These are phyloP conservation scores for Perizoma flavofasciatum DNA, from an alignment of 2,888 invertebrate species.

Conservation along the genomic window DNA sequence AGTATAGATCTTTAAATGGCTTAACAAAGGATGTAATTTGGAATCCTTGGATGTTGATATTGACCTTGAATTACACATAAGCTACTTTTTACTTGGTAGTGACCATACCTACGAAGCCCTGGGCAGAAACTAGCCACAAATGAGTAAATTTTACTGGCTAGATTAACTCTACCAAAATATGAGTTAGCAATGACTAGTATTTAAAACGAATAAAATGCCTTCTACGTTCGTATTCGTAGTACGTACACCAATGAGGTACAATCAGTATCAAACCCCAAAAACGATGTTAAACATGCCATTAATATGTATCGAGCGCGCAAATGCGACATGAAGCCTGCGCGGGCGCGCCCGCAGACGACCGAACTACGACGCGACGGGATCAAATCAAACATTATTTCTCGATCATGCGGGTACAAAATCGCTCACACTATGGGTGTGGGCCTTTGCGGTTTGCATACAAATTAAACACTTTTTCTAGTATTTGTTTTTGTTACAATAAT, in stretches of 20 bases:
- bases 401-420: slow-evolving; percentile 68
- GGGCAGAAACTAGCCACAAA: too few relatives aligned
- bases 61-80: too few relatives aligned
- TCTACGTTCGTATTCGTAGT: slow-evolving; percentile 17
- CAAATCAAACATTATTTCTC: slow-evolving; percentile 59
- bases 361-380: slow-evolving; percentile 17
- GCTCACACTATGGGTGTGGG: slow-evolving; percentile 60
- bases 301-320: slow-evolving; percentile 69
- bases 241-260: slow-evolving; percentile 26
- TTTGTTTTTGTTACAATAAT: too few relatives aligned
- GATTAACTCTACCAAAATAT: too few relatives aligned
- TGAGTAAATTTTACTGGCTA: too few relatives aligned
- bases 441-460: slow-evolving; percentile 63
- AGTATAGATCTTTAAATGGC: too few relatives aligned
- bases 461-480: slow-evolving; percentile 59
- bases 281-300: slow-evolving; percentile 60
- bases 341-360: slow-evolving; percentile 49
- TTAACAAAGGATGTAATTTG: too few relatives aligned
- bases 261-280: slow-evolving; percentile 42
- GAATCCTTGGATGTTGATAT: too few relatives aligned
- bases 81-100: too few relatives aligned
- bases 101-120: too few relatives aligned
- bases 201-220: not conserved
- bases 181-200: too few relatives aligned
- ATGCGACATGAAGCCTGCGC: slow-evolving; percentile 67